Percentiles rank a stretch among this genome's conserved stretches.
Evolutionary conservation across 2,888 invertebrate genomes (phyloP).

Genomic region (Trichogramma evanescens): DNA sequence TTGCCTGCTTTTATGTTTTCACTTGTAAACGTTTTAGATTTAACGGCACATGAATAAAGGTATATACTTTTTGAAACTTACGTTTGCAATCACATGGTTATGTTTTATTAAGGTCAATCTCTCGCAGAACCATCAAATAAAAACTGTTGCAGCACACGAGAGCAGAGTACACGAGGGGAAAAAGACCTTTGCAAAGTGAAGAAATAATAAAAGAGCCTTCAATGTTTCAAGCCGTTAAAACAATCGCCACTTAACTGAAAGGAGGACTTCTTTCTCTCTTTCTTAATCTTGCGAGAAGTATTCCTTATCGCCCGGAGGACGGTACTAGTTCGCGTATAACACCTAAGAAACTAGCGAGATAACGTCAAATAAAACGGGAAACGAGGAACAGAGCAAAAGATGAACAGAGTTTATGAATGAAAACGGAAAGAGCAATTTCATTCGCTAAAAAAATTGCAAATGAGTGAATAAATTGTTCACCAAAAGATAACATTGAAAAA

Average conservation of each 20-base stretch:
- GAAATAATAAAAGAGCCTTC: conserved; percentile 17
- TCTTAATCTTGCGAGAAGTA: conserved; percentile 9
- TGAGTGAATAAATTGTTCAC: no score
- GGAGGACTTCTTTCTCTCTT: conserved; percentile 3
- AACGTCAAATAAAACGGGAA: conserved; percentile 18
- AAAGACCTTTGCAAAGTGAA: neutral
- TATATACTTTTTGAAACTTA: no score
- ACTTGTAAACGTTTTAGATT: no score
- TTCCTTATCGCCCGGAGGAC: conserved; percentile 18
- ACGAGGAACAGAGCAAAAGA: conserved; percentile 4
- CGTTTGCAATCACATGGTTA: no score
- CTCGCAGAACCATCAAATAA: no score
- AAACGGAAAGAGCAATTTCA: neutral
- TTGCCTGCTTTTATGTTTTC: no score
- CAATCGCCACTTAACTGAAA: conserved; percentile 21
- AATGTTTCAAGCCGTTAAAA: conserved; percentile 18
- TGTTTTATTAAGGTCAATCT: no score
- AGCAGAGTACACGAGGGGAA: no score
- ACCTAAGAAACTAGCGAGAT: conserved; percentile 16
- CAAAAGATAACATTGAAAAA: no score
- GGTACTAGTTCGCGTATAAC: neutral
- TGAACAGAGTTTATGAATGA: neutral
- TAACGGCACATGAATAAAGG: no score
- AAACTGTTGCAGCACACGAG: no score
- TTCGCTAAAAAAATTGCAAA: no score